Evolutionary conservation across 1,140 invertebrate species (phyloP).

Genomic region (Pseudomyrmex cubaensis): DNA sequence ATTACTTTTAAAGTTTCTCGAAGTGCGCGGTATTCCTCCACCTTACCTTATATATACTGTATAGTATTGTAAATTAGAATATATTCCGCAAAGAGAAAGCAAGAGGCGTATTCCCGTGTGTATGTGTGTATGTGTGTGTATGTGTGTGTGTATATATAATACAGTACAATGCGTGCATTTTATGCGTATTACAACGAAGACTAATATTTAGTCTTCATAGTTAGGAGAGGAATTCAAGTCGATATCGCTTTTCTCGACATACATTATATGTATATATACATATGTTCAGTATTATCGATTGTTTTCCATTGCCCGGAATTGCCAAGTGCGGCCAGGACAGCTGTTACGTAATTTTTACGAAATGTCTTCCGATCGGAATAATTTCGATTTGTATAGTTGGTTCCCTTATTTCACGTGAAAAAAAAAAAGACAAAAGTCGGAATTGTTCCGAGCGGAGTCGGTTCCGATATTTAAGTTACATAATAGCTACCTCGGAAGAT

Average conservation of each 20-base stretch:
- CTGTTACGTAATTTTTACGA: too few species aligned
- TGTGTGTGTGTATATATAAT: conserved; percentile 31
- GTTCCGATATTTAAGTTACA: too few species aligned
- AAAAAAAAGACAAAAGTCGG: too few species aligned
- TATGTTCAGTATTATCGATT: conserved; percentile 60
- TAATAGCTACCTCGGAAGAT: background rate
- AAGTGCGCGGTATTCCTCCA: too few species aligned
- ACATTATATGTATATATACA: background rate
- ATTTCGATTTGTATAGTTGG: too few species aligned
- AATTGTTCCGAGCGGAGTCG: too few species aligned
- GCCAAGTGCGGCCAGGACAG: background rate
- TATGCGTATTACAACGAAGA: conserved; percentile 54
- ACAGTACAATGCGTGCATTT: conserved; percentile 37
- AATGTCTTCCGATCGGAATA: too few species aligned
- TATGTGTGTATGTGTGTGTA: conserved; percentile 50
- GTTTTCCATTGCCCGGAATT: conserved; percentile 15
- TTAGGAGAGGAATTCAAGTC: conserved; percentile 42
- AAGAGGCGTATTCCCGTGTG: conserved; percentile 38
- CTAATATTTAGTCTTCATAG: conserved; percentile 78
- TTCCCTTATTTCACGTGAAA: too few species aligned
- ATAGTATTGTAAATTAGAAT: conserved; percentile 50
- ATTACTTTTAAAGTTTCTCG: too few species aligned
- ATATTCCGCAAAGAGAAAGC: conserved; percentile 7
- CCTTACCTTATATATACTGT: background rate
- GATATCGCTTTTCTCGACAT: conserved; percentile 46